phyloP scores from a whole-genome alignment of 2,113 vertebrate species.

The Dunckerocampus dactyliophorus region DNA sequence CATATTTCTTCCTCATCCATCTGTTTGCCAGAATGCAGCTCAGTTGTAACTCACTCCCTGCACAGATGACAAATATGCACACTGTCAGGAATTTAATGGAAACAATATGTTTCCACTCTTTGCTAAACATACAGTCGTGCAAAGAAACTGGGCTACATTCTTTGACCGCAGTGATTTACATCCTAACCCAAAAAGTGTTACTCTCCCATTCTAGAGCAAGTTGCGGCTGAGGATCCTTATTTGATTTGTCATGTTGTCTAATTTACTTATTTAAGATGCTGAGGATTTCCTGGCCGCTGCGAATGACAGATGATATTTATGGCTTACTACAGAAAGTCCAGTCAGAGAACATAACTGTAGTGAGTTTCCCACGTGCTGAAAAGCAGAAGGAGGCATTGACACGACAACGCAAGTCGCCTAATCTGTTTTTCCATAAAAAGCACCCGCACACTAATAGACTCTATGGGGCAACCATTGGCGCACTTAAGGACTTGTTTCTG shows the following conservation, averaged over 20 bases:
- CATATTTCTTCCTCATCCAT: background rate
- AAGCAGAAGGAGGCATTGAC: constrained; percentile 27
- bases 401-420: constrained; percentile 38
- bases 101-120: constrained; percentile 10
- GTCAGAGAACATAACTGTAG: background rate
- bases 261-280: background rate
- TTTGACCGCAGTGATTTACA: constrained; percentile 12
- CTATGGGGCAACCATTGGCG: constrained; percentile 16
- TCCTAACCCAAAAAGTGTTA: constrained; percentile 9
- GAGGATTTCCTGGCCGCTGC: background rate
- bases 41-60: background rate
- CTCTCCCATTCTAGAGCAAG: constrained; percentile 7
- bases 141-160: constrained; percentile 8
- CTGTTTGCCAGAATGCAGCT: background rate
- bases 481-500: constrained; percentile 24
- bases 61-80: constrained; percentile 4
- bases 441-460: constrained; percentile 22
- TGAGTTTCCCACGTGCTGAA: constrained; percentile 19
- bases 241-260: constrained; percentile 12
- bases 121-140: constrained; percentile 6
- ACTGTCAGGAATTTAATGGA: constrained; percentile 25
- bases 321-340: background rate
- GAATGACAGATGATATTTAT: constrained; percentile 30
- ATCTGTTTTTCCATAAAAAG: constrained; percentile 31
- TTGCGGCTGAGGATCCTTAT: background rate